A percentile compares a stretch with the other conserved stretches of the same genome.
Conservation (phyloP, 2,113 vertebrate species). For the Phyllopteryx taeniolatus region DNA sequence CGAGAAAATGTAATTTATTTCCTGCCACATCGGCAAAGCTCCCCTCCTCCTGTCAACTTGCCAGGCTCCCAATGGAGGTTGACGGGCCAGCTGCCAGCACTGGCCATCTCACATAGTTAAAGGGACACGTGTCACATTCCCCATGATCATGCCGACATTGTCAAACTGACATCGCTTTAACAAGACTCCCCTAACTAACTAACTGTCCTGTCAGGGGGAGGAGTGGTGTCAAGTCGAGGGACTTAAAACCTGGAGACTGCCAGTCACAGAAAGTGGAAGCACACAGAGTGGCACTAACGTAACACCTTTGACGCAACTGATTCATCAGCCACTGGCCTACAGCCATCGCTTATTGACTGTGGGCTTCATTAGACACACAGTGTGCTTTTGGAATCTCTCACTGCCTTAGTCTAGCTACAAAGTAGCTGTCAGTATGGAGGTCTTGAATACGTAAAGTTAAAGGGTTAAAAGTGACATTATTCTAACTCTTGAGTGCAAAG, state of each 20-base stretch:
- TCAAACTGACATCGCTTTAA: conserved; percentile 63
- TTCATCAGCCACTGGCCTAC: conserved; percentile 61
- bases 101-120: conserved; percentile 60
- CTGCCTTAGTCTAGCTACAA: conserved; percentile 58
- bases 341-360: conserved; percentile 68
- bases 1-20: conserved; percentile 60
- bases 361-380: conserved; percentile 70
- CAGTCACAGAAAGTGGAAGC: conserved; percentile 47
- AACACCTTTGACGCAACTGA: conserved; percentile 38
- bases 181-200: conserved; percentile 60
- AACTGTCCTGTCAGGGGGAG: conserved; percentile 31
- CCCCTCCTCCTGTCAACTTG: conserved; percentile 60
- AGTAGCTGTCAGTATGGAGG: conserved; percentile 50
- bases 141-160: conserved; percentile 59
- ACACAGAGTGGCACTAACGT: conserved; percentile 17
- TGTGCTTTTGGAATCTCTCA: conserved; percentile 70
- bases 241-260: conserved; percentile 38
- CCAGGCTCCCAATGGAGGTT: conserved; percentile 57
- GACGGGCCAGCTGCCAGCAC: conserved; percentile 61
- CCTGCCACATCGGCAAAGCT: conserved; percentile 43
- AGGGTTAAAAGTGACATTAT: too few species aligned
- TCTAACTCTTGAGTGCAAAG: too few species aligned
- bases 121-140: conserved; percentile 64
- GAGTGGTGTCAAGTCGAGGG: conserved; percentile 26
- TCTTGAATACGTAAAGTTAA: conserved; percentile 5